A percentile compares a stretch with the other conserved stretches of the same genome.
phyloP scores from a whole-genome alignment of 2,888 invertebrate species.

The Noctuana brunneofusca region DNA sequence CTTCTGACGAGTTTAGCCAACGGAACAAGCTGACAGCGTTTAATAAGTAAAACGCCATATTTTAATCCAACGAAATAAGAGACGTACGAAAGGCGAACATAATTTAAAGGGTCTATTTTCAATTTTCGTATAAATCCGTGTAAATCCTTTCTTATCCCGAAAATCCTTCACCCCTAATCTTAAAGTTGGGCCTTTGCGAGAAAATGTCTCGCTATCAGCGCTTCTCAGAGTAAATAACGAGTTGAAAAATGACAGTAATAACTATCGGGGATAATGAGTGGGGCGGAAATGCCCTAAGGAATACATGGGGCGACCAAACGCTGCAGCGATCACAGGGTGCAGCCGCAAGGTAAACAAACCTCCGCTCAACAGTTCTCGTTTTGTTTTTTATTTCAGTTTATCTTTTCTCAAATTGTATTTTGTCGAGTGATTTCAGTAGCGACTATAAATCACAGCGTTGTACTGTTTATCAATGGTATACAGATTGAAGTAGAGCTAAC shows the following conservation, averaged over 20 bases:
- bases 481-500: background rate
- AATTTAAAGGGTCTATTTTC: slow-evolving; percentile 71
- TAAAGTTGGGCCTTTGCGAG: slow-evolving; percentile 65
- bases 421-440: slow-evolving; percentile 4
- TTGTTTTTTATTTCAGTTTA: background rate
- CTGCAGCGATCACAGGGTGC: slow-evolving; percentile 53
- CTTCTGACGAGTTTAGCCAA: background rate
- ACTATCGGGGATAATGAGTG: slow-evolving; percentile 80
- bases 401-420: background rate
- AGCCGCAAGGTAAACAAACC: slow-evolving; percentile 64
- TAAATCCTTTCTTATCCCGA: slow-evolving; percentile 62
- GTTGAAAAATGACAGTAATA: slow-evolving; percentile 83
- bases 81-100: slow-evolving; percentile 28
- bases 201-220: slow-evolving; percentile 80
- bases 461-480: background rate
- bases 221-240: slow-evolving; percentile 81
- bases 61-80: slow-evolving; percentile 16
- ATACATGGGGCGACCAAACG: slow-evolving; percentile 79
- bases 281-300: slow-evolving; percentile 79
- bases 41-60: slow-evolving; percentile 6
- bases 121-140: slow-evolving; percentile 69
- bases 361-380: slow-evolving; percentile 19
- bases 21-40: background rate
- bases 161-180: slow-evolving; percentile 73
- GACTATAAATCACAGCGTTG: background rate